Percentiles rank a stretch among this genome's conserved stretches.
Conservation (phyloP, 2,888 invertebrate species). For the Trachelus stipa region DNA sequence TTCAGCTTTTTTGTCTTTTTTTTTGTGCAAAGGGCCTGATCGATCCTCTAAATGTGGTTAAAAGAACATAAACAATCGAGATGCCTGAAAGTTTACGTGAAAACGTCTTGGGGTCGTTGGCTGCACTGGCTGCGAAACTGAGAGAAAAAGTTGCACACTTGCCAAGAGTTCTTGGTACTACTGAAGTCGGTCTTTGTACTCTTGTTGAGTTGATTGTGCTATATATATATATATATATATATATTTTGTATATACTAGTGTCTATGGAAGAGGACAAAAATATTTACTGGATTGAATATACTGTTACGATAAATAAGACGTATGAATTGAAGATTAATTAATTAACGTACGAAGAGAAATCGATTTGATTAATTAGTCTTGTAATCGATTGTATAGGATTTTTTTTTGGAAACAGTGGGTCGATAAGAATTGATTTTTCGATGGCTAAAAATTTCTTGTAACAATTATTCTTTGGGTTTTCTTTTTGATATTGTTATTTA, state of each 20-base stretch:
- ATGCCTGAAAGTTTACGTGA: background rate
- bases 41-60: background rate
- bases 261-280: background rate
- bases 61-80: background rate
- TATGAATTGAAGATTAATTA: background rate
- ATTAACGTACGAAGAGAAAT: background rate
- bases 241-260: background rate
- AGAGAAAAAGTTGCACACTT: conserved; percentile 32
- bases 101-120: conserved; percentile 14
- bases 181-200: conserved; percentile 53
- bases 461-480: too few relatives aligned
- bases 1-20: too few relatives aligned
- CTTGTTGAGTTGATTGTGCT: background rate
- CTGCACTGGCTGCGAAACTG: conserved; percentile 8
- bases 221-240: too few relatives aligned
- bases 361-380: background rate
- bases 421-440: background rate
- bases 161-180: conserved; percentile 33
- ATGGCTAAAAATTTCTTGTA: too few relatives aligned
- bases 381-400: too few relatives aligned
- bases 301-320: background rate
- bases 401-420: background rate
- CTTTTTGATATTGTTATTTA: background rate
- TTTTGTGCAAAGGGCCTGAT: background rate
- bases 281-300: background rate